phyloP scores from a whole-genome alignment of 2,797 vertebrate genomes.

The Eidolon dupreanum region DNA sequence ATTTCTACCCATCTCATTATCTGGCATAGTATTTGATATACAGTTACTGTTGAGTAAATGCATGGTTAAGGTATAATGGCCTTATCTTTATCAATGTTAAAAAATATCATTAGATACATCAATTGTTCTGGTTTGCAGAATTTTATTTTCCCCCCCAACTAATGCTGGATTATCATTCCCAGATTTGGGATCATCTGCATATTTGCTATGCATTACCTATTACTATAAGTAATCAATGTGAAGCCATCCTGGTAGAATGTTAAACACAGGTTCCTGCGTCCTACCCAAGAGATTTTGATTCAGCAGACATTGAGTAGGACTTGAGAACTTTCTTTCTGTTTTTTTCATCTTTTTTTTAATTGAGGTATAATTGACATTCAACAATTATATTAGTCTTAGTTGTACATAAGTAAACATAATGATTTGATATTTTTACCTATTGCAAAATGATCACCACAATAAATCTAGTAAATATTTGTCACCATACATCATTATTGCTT shows the following conservation, averaged over 20 bases:
- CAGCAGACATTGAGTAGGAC: neutral
- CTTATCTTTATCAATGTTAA: neutral
- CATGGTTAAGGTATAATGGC: neutral
- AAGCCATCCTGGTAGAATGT: neutral
- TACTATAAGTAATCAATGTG: neutral
- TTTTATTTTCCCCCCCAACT: neutral
- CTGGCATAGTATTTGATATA: neutral
- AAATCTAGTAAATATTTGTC: neutral
- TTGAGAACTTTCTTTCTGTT: neutral
- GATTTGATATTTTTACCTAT: neutral
- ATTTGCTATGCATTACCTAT: neutral
- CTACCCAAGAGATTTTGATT: neutral
- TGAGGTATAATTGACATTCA: neutral
- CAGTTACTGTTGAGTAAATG: slow-evolving; percentile 13
- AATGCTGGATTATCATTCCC: neutral
- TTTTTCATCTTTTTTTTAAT: neutral
- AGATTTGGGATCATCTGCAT: neutral
- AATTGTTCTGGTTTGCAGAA: neutral
- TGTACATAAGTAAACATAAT: neutral
- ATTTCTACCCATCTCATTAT: slow-evolving; percentile 1
- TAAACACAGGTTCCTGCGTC: neutral
- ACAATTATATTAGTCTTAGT: neutral
- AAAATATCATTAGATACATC: neutral
- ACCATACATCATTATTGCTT: neutral
- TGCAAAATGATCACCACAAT: neutral